Evolutionary conservation across 2,888 invertebrate genomes (phyloP), one percentile per base, ranked within the genome.

Genomic region (Drosophila prolongata): DNA sequence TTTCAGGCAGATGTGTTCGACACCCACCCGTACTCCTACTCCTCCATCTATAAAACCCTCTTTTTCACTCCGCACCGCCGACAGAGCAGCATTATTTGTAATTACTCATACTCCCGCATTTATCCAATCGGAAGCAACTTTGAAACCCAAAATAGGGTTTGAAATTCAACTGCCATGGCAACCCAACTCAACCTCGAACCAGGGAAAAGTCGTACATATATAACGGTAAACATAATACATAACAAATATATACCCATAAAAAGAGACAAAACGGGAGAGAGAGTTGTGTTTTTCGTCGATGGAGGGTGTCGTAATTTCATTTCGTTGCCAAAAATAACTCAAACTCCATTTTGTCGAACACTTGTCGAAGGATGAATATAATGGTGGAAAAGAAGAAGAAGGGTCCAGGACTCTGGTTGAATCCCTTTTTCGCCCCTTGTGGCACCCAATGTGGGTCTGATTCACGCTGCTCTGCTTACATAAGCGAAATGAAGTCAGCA

Each of bases 121-220:
- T 80, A 85, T 84, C 91, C 90, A 91, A 90, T 90, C 89, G 90
- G 81, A 90, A 90, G 85, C 90, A 76, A 86, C 91, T 91, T 90
- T 87, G 77, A 87, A 90, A 89, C 90, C 90, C 79, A 77, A 82
- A 82, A 89, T 78, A 85, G 83, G 89, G 81, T 90, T 88, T 87
- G 78, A 78, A 88, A 80, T 80, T 82, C 66, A 53, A 68, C 76
- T 75, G 79, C 52, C 78, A 78, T 80, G 80, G 72, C 80, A 87
- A 77, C 89, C 74, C 55, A 40, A 66, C 61, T 53, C 43, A 52
- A 47, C 53, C 65, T 54, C 67, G 55, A 37, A 35, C 68, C 68
- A 10, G 11, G 34, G 13, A 49, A 47, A 43, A 10, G 27, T 30
- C n/a, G 64, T 58, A 73, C 37, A 76, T 75, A 73, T 40, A 76